Conservation (phyloP, 2,113 vertebrate genomes). For the Physeter macrocephalus region DNA sequence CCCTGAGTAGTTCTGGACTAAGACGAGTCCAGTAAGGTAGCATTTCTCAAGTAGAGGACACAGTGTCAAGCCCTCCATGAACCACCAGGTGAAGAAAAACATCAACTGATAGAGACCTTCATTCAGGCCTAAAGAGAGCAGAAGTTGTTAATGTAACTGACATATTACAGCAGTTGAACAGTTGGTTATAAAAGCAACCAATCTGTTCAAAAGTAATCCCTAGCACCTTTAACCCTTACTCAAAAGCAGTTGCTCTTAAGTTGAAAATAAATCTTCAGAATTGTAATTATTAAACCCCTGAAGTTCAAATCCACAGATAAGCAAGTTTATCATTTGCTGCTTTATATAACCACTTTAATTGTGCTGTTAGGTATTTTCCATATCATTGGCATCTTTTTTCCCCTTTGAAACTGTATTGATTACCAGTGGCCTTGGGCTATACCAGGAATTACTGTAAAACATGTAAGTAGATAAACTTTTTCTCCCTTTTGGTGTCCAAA, state of each 20-base stretch:
- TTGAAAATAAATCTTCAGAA: conserved; percentile 22
- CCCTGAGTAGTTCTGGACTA: background rate
- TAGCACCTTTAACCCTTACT: background rate
- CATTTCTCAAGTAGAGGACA: background rate
- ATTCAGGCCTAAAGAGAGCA: background rate
- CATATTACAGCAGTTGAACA: background rate
- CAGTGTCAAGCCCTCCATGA: background rate
- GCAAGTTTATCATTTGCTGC: background rate
- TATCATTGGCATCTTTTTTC: background rate
- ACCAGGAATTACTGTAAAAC: background rate
- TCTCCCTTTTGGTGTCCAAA: background rate
- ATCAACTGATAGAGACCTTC: background rate
- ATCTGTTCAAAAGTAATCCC: background rate
- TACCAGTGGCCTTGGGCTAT: background rate
- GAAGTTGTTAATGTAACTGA: background rate
- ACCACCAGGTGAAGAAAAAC: background rate
- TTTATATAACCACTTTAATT: background rate
- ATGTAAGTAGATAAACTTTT: background rate
- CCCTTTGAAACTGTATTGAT: background rate
- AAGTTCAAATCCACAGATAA: background rate
- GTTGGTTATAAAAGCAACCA: background rate
- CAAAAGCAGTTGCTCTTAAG: background rate
- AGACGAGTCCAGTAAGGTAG: background rate
- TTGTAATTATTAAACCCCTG: conserved; percentile 16
- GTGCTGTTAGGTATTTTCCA: background rate